Percentiles rank a stretch among this genome's conserved stretches.
These are phyloP conservation scores for Hippocampus comes DNA, from an alignment of 2,113 vertebrate species.

Conservation along the genomic window DNA sequence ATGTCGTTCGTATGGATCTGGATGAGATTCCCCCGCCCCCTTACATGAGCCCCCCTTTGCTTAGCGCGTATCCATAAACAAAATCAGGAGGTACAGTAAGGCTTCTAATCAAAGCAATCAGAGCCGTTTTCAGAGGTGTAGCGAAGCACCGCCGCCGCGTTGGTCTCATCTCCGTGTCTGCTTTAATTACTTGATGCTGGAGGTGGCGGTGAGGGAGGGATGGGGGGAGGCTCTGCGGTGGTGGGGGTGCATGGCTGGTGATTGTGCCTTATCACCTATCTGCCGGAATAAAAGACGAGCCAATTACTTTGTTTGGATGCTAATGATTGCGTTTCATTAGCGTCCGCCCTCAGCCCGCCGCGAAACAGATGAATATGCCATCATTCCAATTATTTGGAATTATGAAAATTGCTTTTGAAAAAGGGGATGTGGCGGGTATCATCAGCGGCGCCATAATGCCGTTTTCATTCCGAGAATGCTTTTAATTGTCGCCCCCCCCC, in stretches of 20 bases:
- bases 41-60: constrained; percentile 17
- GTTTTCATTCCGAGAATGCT: constrained; percentile 93
- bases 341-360: constrained; percentile 95
- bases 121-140: constrained; percentile 97
- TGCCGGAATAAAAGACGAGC: constrained; percentile 87
- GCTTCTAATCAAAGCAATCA: constrained; percentile 99
- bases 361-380: constrained; percentile 99
- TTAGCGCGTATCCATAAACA: constrained; percentile 76
- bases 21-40: constrained; percentile 6
- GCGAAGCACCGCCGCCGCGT: constrained; percentile 81
- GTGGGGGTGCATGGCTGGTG: constrained; percentile 78
- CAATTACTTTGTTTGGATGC: constrained; percentile 99
- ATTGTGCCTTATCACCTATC: constrained; percentile 99
- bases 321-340: constrained; percentile 99
- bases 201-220: constrained; percentile 79
- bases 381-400: constrained; percentile 99
- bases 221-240: constrained; percentile 71
- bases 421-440: constrained; percentile 90
- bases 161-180: constrained; percentile 92
- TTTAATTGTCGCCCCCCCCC: constrained; percentile 72
- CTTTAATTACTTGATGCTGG: constrained; percentile 95
- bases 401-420: constrained; percentile 99
- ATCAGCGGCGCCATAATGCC: constrained; percentile 99
- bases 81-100: constrained; percentile 91
- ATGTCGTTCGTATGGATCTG: too few species aligned